A percentile compares a stretch with the other conserved stretches of the same genome.
Evolutionary conservation across 2,113 vertebrate genomes (phyloP).

Genomic region (Melanotaenia duboulayi): DNA sequence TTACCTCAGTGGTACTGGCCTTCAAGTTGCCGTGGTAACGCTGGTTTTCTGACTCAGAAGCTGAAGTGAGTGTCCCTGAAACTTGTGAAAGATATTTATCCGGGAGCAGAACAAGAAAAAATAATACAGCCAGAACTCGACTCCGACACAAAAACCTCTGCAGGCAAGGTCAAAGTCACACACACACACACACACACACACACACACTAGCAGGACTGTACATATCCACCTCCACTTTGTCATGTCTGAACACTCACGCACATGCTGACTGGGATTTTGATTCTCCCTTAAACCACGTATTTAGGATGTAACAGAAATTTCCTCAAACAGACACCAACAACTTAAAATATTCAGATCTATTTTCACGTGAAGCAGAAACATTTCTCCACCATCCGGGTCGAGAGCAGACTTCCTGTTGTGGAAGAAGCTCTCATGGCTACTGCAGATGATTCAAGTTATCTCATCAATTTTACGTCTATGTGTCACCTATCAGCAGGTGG

Average conservation of each 20-base stretch:
- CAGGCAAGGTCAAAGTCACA: conserved; percentile 61
- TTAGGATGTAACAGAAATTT: neutral
- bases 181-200: conserved; percentile 28
- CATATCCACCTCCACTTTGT: conserved; percentile 51
- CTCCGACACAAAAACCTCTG: conserved; percentile 62
- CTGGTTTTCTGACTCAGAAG: conserved; percentile 68
- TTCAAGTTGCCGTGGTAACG: conserved; percentile 80
- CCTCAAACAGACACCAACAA: too few relatives aligned
- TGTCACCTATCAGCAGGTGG: neutral
- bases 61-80: conserved; percentile 76
- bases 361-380: too few relatives aligned
- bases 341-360: too few relatives aligned
- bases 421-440: too few relatives aligned
- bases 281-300: neutral
- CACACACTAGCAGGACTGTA: conserved; percentile 17
- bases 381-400: too few relatives aligned
- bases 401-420: too few relatives aligned
- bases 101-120: conserved; percentile 51
- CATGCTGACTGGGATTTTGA: neutral
- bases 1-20: conserved; percentile 61
- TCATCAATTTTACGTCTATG: neutral
- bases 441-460: neutral
- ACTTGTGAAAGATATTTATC: conserved; percentile 74
- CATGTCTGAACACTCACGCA: conserved; percentile 6
- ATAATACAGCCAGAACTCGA: conserved; percentile 51